Evolutionary conservation across 2,888 invertebrate species (phyloP).

Genomic region (Notodonta dromedarius): DNA sequence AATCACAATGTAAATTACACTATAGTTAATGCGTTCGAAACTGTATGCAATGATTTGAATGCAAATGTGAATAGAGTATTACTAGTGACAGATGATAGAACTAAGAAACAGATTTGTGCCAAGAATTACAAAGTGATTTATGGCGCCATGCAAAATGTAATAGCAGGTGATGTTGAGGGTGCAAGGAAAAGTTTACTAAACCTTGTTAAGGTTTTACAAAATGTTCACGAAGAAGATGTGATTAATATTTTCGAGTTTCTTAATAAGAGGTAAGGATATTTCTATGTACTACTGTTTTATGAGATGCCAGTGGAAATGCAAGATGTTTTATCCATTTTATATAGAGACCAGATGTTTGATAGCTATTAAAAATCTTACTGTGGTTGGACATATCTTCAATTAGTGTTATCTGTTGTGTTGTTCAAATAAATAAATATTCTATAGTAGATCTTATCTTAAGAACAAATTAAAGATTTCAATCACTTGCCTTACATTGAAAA

Average conservation of each 20-base stretch:
- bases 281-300: not conserved
- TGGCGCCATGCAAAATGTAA: conserved; percentile 42
- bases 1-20: conserved; percentile 50
- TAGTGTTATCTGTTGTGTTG: no score
- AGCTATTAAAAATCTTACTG: no score
- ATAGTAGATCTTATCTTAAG: no score
- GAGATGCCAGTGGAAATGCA: no score
- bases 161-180: conserved; percentile 47
- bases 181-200: conserved; percentile 54
- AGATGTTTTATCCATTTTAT: no score
- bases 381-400: no score
- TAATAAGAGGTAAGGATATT: conserved; percentile 55
- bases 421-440: no score
- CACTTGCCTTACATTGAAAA: no score
- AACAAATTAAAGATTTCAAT: no score
- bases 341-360: no score
- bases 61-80: conserved; percentile 56
- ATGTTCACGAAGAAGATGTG: conserved; percentile 30
- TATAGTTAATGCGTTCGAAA: conserved; percentile 52
- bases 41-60: conserved; percentile 55
- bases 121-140: conserved; percentile 63
- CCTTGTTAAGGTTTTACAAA: conserved; percentile 49
- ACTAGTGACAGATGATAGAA: conserved; percentile 55
- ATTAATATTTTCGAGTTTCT: conserved; percentile 57
- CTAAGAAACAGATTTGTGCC: conserved; percentile 61